phyloP scores from a whole-genome alignment of 2,797 vertebrate genomes.

The Mus caroli region DNA sequence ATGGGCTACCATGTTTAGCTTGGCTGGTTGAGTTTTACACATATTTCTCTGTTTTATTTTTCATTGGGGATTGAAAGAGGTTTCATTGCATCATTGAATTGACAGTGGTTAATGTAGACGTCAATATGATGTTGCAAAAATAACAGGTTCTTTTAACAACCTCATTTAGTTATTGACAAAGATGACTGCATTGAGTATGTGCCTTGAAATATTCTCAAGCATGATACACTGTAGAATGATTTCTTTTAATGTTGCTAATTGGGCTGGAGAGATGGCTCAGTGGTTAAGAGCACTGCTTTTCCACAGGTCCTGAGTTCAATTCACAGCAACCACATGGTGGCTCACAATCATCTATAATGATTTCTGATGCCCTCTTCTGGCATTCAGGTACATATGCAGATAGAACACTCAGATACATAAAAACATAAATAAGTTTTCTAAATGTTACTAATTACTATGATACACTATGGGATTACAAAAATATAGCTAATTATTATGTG shows the following conservation, averaged over 20 bases:
- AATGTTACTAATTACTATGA: neutral
- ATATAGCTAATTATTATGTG: neutral
- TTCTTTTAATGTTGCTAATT: neutral
- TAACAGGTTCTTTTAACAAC: neutral
- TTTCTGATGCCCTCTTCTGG: no score
- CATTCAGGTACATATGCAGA: no score
- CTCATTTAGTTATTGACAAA: neutral
- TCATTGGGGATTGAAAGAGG: slow-evolving; percentile 12
- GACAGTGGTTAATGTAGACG: neutral
- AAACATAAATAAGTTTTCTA: no score
- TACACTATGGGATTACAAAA: neutral
- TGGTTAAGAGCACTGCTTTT: neutral
- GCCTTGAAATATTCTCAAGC: neutral
- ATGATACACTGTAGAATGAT: neutral
- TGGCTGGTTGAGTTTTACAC: neutral
- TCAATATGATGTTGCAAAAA: slow-evolving; percentile 8
- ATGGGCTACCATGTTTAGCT: neutral
- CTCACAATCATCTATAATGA: no score
- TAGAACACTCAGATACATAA: no score
- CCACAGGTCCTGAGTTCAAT: no score
- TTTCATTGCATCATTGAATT: neutral
- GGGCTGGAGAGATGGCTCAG: neutral
- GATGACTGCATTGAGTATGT: neutral
- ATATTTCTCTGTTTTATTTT: neutral
- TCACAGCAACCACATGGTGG: no score